phyloP scores from a whole-genome alignment of 2,113 vertebrate genomes.

The Notothenia coriiceps region DNA sequence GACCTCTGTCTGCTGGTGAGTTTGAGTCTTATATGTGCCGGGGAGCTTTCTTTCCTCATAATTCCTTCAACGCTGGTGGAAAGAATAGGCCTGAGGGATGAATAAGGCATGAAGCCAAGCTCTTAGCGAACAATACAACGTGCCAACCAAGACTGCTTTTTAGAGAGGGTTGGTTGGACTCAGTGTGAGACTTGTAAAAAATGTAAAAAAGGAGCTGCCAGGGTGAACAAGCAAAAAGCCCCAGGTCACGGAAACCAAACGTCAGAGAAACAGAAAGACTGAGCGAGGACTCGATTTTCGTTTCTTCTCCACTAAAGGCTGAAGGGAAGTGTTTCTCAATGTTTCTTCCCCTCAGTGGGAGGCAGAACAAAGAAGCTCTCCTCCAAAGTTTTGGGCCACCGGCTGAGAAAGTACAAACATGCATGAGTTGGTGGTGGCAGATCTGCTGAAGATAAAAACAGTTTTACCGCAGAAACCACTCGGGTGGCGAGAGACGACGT shows the following conservation, averaged over 20 bases:
- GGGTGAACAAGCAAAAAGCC: constrained; percentile 39
- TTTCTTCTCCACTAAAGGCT: constrained; percentile 24
- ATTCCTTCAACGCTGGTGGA: constrained; percentile 41
- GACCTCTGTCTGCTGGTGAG: constrained; percentile 45
- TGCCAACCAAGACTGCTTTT: constrained; percentile 57
- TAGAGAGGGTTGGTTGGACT: constrained; percentile 36
- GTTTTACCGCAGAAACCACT: constrained; percentile 24
- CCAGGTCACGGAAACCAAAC: constrained; percentile 47
- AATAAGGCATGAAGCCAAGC: constrained; percentile 76
- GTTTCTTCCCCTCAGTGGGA: constrained; percentile 36
- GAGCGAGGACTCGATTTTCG: constrained; percentile 15
- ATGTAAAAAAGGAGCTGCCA: constrained; percentile 38
- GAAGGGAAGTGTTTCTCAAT: constrained; percentile 35
- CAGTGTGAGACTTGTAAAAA: constrained; percentile 4
- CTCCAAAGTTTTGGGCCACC: constrained; percentile 30
- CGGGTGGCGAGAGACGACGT: constrained; percentile 32
- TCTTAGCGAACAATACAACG: constrained; percentile 66
- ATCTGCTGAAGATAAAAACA: constrained; percentile 27
- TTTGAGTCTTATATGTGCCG: constrained; percentile 9
- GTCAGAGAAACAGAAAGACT: constrained; percentile 19
- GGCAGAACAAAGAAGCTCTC: constrained; percentile 25
- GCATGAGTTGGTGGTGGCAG: constrained; percentile 18
- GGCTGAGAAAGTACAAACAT: constrained; percentile 8
- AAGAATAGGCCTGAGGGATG: constrained; percentile 68
- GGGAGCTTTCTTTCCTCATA: constrained; percentile 34